These are phyloP conservation scores for Phasia obesa DNA, from an alignment of 2,888 invertebrate species.

Conservation along the genomic window DNA sequence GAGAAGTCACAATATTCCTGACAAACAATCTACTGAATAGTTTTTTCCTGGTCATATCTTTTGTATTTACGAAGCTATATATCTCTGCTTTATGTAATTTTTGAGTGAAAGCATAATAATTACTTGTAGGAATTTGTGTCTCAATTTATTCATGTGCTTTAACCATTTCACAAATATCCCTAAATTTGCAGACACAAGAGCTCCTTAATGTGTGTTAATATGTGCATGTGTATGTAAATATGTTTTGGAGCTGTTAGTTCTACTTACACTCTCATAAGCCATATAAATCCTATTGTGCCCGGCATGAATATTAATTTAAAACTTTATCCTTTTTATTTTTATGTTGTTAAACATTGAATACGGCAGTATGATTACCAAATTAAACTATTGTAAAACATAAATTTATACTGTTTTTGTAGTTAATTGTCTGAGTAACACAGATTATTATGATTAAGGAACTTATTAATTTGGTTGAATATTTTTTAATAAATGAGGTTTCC, in stretches of 20 bases:
- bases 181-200: not conserved
- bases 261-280: slow-evolving; percentile 45
- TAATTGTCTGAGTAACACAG: slow-evolving; percentile 23
- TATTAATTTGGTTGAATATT: slow-evolving; percentile 19
- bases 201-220: not conserved
- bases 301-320: slow-evolving; percentile 66
- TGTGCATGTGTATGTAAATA: not conserved
- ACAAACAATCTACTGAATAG: not conserved
- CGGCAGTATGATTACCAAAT: slow-evolving; percentile 42
- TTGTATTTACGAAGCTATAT: not conserved
- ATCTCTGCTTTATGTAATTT: slow-evolving; percentile 49
- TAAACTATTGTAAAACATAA: slow-evolving; percentile 56
- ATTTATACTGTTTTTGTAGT: slow-evolving; percentile 25
- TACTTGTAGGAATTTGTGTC: slow-evolving; percentile 52
- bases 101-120: slow-evolving; percentile 47
- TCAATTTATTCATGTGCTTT: slow-evolving; percentile 60
- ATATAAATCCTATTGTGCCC: slow-evolving; percentile 34
- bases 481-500: not conserved
- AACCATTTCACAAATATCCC: slow-evolving; percentile 34
- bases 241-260: slow-evolving; percentile 12
- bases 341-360: slow-evolving; percentile 37
- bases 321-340: slow-evolving; percentile 59
- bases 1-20: not conserved
- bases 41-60: not conserved
- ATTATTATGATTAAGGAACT: slow-evolving; percentile 34